Evolutionary conservation across 64 coral and sea anemone genomes (phyloP).

Genomic region (Pachyseris speciosa): DNA sequence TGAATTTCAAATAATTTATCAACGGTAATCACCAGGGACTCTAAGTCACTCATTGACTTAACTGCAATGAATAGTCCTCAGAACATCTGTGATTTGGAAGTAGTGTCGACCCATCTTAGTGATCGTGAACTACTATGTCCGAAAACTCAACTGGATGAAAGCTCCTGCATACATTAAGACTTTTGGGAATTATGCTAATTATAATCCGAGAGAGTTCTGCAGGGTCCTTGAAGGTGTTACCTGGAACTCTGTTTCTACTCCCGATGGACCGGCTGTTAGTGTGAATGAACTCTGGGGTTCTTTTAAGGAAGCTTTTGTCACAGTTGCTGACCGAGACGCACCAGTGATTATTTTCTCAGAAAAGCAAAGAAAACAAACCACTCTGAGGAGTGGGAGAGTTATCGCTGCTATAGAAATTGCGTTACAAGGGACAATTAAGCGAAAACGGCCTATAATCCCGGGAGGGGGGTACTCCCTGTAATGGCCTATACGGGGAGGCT

Average conservation of each 20-base stretch:
- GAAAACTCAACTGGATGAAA: constrained; percentile 65
- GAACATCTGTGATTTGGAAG: constrained; percentile 52
- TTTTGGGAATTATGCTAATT: constrained; percentile 62
- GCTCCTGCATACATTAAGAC: constrained; percentile 47
- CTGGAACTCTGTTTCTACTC: no score
- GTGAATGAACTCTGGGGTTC: constrained; percentile 31
- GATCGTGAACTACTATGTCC: constrained; percentile 67
- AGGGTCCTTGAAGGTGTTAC: constrained; percentile 33
- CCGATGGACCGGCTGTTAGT: no score
- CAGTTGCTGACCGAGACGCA: constrained; percentile 39
- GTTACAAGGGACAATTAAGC: no score
- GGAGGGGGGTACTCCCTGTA: no score
- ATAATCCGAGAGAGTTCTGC: background rate
- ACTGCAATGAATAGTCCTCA: constrained; percentile 36
- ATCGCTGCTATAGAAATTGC: no score
- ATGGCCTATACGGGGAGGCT: no score
- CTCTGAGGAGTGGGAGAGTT: no score
- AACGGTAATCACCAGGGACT: constrained; percentile 8
- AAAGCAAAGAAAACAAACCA: no score
- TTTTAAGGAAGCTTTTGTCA: constrained; percentile 27
- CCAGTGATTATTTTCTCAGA: no score
- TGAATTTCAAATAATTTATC: constrained; percentile 51
- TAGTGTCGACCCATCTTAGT: constrained; percentile 30
- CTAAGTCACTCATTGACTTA: constrained; percentile 31
- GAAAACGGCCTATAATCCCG: no score